These are phyloP conservation scores for Heliothis subflexa DNA, from an alignment of 1,140 invertebrate species.

Conservation along the genomic window DNA sequence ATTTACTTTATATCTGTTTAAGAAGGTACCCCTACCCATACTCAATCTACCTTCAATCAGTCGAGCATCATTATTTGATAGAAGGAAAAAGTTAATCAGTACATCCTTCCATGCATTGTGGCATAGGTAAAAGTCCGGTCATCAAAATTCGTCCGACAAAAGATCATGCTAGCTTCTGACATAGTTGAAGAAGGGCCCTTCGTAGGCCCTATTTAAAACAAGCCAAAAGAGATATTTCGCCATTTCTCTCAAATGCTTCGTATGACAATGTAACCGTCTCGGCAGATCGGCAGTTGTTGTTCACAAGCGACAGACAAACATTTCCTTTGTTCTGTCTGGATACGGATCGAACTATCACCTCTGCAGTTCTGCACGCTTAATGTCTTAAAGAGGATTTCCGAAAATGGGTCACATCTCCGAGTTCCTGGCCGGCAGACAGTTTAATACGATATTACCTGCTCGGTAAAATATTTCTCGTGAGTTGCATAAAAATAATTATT, in stretches of 20 bases:
- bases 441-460: too few relatives aligned
- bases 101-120: too few relatives aligned
- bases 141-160: not conserved
- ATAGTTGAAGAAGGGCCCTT: not conserved
- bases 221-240: conserved; percentile 5
- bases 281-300: conserved; percentile 5
- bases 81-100: not conserved
- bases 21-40: too few relatives aligned
- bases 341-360: conserved; percentile 32
- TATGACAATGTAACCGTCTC: not conserved
- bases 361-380: not conserved
- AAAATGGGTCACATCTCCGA: conserved; percentile 3
- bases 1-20: not conserved
- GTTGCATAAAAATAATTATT: too few relatives aligned
- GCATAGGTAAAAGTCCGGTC: not conserved
- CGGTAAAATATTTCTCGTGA: too few relatives aligned
- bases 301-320: not conserved
- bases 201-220: conserved; percentile 1
- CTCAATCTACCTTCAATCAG: not conserved
- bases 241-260: conserved; percentile 23
- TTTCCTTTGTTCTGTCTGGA: conserved; percentile 27
- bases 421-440: not conserved
- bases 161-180: not conserved
- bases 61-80: not conserved
- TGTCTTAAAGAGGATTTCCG: conserved; percentile 9